Base-by-base conservation (phyloP, 2,888 invertebrate species). In the Sabatieria punctata region DNA sequence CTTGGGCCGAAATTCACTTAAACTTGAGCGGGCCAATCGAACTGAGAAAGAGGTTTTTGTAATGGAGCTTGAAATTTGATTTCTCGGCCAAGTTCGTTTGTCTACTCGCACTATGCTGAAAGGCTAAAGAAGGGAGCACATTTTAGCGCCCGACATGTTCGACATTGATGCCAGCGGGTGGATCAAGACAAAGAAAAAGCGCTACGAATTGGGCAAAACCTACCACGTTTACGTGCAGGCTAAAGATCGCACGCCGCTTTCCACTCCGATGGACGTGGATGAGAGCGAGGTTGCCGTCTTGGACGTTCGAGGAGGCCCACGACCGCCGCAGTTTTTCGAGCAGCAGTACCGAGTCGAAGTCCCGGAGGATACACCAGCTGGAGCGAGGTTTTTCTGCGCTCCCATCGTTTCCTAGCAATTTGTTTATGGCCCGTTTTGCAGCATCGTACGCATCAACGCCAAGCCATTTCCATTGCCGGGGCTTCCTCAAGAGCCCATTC, bases 311-410 rank as follows among this genome's bases (percentile, higher is more conserved):
- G 93, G 91, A n/a, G 95, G 93, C 48, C 88, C 91, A 65, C 75
- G 93, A 30, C 85, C 89, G 0, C 97, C 97, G 0, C 95, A 97
- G 70, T 95, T 97, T 72, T 91, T 88, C 68, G 79, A 91, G 75
- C 82, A 82, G 4, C 81, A 82, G 58, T 97, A 95, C 67, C 83
- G 84, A 64, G 86, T 89, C 0, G 85, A 85, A 65, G 89, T 95
- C 55, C 85, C 86, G 1, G 95, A 97, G 70, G 89, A 91, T 50
- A 88, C 88, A 68, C 85, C 85, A 36, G 80, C 88, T 57, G 88
- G 88, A 52, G 88, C 86, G 54, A 85, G 59, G 59, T 59, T 36
- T 23, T 19, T 39, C 23, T 6, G 21, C 4, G 4, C 13, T 21
- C 4, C 19, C 23, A 22, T 39, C 4, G 21, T 4, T 8, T 30